Evolutionary conservation across 2,113 vertebrate genomes (phyloP).

Genomic region (Myotis lucifugus): DNA sequence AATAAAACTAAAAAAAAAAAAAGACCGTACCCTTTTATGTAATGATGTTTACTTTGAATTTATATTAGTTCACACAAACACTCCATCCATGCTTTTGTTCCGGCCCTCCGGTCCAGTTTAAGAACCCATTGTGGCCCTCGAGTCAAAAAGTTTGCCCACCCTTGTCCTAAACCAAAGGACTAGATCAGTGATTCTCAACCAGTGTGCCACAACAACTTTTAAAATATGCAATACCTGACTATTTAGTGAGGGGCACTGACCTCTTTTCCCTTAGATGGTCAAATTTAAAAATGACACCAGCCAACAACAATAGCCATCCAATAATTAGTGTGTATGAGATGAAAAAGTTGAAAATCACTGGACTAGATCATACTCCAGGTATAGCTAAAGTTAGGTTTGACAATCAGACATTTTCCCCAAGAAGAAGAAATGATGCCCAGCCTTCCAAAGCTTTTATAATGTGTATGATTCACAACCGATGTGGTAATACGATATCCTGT

Average conservation of each 20-base stretch:
- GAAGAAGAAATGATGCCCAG: conserved; percentile 43
- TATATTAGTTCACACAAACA: too few species aligned
- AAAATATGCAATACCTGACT: background rate
- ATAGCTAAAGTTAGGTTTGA: background rate
- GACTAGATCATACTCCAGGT: background rate
- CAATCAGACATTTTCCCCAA: background rate
- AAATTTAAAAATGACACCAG: background rate
- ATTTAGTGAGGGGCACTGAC: background rate
- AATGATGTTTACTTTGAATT: too few species aligned
- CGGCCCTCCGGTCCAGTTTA: too few species aligned
- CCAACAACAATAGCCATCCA: background rate
- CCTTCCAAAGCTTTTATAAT: background rate
- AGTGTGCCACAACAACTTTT: background rate
- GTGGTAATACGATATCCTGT: conserved; percentile 59
- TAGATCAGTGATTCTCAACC: background rate
- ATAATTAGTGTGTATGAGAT: background rate
- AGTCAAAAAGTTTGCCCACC: too few species aligned
- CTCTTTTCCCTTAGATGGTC: background rate
- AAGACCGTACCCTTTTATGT: too few species aligned
- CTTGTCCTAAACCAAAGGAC: too few species aligned
- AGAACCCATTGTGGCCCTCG: too few species aligned
- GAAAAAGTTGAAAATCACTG: background rate
- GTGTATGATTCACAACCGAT: conserved; percentile 19
- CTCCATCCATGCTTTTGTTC: too few species aligned
- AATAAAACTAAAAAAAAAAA: too few species aligned